Evolutionary conservation across 2,113 vertebrate genomes (phyloP).

Genomic region (Ceyx margarethae): DNA sequence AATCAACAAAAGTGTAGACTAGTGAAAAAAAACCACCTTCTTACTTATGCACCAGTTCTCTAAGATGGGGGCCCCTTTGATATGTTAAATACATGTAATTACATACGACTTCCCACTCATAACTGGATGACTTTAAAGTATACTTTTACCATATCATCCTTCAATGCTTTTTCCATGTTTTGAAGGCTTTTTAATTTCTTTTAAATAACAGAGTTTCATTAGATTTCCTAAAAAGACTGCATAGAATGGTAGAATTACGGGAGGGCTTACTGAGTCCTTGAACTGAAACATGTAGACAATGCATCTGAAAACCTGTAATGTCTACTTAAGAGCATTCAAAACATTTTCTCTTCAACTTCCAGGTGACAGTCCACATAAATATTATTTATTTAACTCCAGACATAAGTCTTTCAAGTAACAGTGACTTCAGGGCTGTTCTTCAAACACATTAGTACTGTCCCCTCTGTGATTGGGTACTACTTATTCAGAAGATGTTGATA

Average conservation of each 20-base stretch:
- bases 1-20: background rate
- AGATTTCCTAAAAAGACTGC: background rate
- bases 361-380: background rate
- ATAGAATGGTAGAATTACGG: background rate
- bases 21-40: background rate
- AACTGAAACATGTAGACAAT: background rate
- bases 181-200: background rate
- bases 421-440: background rate
- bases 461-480: background rate
- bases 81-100: background rate
- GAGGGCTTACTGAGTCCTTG: background rate
- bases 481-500: background rate
- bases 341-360: background rate
- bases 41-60: background rate
- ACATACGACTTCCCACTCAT: background rate
- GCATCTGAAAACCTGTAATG: background rate
- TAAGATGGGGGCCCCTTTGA: background rate
- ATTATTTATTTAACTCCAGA: background rate
- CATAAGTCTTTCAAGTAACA: background rate
- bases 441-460: background rate
- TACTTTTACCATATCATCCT: background rate
- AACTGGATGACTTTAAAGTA: background rate
- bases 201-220: background rate
- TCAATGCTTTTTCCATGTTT: background rate
- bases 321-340: background rate